Evolutionary conservation across 1,140 invertebrate genomes (phyloP), one percentile per base, ranked within the genome.

Genomic region (Mizuhopecten yessoensis): DNA sequence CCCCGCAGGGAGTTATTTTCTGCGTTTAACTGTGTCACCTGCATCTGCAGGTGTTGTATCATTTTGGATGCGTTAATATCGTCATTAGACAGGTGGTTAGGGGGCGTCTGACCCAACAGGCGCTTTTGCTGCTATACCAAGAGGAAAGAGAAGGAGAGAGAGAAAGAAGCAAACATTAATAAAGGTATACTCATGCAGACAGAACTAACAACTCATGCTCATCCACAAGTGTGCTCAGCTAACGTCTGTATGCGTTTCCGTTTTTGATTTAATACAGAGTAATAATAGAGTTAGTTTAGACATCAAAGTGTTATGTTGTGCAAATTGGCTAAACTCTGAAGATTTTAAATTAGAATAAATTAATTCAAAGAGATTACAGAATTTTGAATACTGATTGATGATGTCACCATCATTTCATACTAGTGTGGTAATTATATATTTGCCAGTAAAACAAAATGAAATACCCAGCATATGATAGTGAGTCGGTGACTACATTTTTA

Each of bases 1-100:
- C 90, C 91, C 23, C 92, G 91, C 13, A 95, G 93, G 15, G 91
- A 88, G 0, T 33, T 86, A 89, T 95, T 95, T 29, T 95, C 94
- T 33, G 89, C 91, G 86, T 94, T 92, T 15, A 95, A 93, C 86
- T 95, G 93, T 36, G 92, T 89, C 36, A 94, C 92, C 89, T 91
- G 92, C 34, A 29, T 87, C 88, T 92, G 89, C 87, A 93, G 86
- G 36, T 91, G 91, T 88, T 92, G 91, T 13, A 94, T 39, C 89
- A 92, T 89, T 90, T 92, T 93, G 86, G 91, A 87, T 34, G 91
- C 87, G 87, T 86, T 90, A 39, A 90, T 89, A 49, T 91, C 90
- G 49, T 90, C 88, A 34, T 90, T 23, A 34, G 87, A 86, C 20
- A 34, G 45, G 45, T 34, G 86, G 36, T 88, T 87, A 75, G 86